Evolutionary conservation across 2,113 vertebrate genomes (phyloP).

Genomic region (Romanogobio albipinnatus): DNA sequence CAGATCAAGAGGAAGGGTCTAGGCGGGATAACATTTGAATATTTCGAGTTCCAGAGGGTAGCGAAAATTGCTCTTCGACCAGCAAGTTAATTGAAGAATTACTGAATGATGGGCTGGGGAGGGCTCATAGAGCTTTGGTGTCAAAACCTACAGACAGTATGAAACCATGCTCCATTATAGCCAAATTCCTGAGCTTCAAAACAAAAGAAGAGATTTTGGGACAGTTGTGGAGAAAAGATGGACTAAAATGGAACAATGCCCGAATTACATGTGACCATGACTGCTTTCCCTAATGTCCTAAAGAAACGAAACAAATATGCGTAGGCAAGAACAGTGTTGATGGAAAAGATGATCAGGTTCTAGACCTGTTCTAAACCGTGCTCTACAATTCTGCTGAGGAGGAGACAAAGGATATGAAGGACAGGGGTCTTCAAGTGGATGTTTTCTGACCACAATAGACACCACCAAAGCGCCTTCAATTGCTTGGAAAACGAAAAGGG

Average conservation of each 20-base stretch:
- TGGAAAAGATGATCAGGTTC: conserved; percentile 30
- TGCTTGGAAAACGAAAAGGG: too few relatives aligned
- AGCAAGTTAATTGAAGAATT: background rate
- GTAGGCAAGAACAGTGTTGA: background rate
- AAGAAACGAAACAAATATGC: background rate
- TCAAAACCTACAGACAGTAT: background rate
- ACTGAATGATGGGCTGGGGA: background rate
- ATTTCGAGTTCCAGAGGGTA: background rate
- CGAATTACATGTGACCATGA: background rate
- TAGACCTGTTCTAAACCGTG: background rate
- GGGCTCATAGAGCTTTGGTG: background rate
- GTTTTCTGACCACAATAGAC: too few relatives aligned
- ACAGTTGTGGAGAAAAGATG: too few relatives aligned
- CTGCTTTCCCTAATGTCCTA: too few relatives aligned
- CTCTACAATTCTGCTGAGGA: background rate
- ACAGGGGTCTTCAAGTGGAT: too few relatives aligned
- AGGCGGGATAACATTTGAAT: background rate
- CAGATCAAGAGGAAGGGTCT: background rate
- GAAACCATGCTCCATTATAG: background rate
- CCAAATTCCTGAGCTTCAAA: background rate
- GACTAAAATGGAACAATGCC: background rate
- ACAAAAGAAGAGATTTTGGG: background rate
- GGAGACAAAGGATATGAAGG: background rate
- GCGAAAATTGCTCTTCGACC: background rate
- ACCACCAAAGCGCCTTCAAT: too few relatives aligned